phyloP scores from a whole-genome alignment of 2,113 vertebrate species.

The Poecile atricapillus region DNA sequence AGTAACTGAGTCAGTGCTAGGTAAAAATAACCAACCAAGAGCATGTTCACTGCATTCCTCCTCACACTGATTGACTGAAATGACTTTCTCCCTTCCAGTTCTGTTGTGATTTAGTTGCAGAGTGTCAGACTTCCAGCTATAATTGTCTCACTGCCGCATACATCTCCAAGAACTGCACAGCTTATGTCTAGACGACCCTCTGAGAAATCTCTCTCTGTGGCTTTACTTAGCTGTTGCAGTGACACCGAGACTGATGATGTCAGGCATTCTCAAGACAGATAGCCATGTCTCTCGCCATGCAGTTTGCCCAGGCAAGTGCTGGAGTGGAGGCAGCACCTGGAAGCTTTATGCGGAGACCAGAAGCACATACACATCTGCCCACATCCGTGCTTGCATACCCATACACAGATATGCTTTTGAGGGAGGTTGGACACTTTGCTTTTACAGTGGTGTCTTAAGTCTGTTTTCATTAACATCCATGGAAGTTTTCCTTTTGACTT shows the following conservation, averaged over 20 bases:
- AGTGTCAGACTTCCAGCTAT: not conserved
- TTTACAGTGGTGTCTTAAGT: not conserved
- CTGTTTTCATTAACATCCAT: not conserved
- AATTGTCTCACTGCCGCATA: not conserved
- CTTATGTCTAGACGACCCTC: constrained; percentile 62
- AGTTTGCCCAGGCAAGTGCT: not conserved
- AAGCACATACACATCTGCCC: not conserved
- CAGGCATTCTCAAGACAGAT: not conserved
- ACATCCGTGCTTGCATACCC: not conserved
- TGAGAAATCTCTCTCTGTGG: constrained; percentile 45
- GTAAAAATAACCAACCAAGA: constrained; percentile 1
- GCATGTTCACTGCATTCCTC: not conserved
- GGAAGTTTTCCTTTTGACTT: not conserved
- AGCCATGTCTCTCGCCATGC: not conserved
- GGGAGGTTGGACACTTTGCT: not conserved
- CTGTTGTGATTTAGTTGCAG: not conserved
- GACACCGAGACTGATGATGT: constrained; percentile 44
- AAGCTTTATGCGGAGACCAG: not conserved
- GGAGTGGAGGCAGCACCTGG: not conserved
- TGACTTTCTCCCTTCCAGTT: not conserved
- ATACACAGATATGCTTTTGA: rapidly evolving
- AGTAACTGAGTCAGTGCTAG: not conserved
- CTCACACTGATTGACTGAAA: not conserved
- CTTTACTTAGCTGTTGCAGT: constrained; percentile 31
- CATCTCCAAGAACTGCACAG: not conserved